Conservation (phyloP, 2,888 invertebrate species). For the Stictocephala bisonia region DNA sequence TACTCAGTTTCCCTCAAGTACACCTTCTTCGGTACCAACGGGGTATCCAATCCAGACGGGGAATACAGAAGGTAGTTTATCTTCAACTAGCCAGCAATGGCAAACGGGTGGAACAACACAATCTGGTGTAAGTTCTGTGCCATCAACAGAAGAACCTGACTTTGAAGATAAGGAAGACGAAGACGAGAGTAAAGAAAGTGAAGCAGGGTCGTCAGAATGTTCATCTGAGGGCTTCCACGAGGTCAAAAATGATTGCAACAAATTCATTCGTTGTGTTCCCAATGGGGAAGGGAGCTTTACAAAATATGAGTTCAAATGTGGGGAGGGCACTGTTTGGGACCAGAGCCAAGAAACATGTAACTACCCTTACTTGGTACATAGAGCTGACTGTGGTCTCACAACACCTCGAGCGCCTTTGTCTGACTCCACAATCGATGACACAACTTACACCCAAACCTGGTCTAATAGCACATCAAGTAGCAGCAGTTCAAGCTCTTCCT, state of each 20-base stretch:
- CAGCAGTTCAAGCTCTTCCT: constrained; percentile 54
- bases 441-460: constrained; percentile 54
- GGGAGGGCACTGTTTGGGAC: constrained; percentile 83
- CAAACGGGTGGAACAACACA: constrained; percentile 40
- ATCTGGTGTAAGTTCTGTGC: constrained; percentile 14
- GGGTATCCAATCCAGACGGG: not conserved
- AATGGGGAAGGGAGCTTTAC: constrained; percentile 67
- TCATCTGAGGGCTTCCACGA: constrained; percentile 60
- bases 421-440: constrained; percentile 55
- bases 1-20: not conserved
- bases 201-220: constrained; percentile 52
- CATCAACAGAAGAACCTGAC: constrained; percentile 37
- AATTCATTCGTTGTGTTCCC: constrained; percentile 59
- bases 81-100: constrained; percentile 22
- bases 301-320: constrained; percentile 79
- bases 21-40: not conserved
- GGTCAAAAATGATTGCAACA: constrained; percentile 59
- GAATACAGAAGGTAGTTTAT: not conserved
- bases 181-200: constrained; percentile 31
- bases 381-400: constrained; percentile 56
- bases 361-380: constrained; percentile 71
- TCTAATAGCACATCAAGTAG: constrained; percentile 55
- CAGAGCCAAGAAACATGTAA: constrained; percentile 76
- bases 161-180: constrained; percentile 18
- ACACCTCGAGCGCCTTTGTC: constrained; percentile 53